Conservation (phyloP, 2,113 vertebrate genomes). For the Pan troglodytes region DNA sequence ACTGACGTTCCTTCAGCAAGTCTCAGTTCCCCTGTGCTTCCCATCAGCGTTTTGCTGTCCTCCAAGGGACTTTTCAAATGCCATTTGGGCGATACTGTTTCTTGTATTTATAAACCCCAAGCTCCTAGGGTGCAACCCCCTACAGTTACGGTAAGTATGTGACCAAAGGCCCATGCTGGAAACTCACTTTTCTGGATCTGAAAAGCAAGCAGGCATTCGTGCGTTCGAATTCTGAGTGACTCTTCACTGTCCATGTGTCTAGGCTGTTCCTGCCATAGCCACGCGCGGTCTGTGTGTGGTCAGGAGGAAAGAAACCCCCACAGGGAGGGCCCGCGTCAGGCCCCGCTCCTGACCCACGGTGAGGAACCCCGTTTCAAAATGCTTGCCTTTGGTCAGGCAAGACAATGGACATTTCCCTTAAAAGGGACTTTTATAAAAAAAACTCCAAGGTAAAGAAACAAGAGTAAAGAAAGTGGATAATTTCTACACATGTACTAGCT, state of each 20-base stretch:
- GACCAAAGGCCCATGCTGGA: neutral
- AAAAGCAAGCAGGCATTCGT: neutral
- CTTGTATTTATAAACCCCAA: neutral
- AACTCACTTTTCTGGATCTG: neutral
- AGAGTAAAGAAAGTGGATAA: neutral
- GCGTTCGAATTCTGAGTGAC: neutral
- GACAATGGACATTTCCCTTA: neutral
- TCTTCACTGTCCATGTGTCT: fast-evolving
- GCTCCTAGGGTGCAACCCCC: neutral
- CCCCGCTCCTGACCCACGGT: no score
- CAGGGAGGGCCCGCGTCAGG: neutral
- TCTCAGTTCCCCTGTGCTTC: no score
- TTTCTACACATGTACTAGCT: no score
- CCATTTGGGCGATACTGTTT: neutral
- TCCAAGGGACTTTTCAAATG: neutral
- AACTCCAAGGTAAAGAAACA: neutral
- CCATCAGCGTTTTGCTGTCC: neutral
- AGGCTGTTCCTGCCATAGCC: neutral
- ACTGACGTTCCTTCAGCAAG: neutral
- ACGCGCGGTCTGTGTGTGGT: no score
- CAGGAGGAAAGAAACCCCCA: neutral
- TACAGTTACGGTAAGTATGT: no score
- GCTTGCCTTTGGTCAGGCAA: neutral
- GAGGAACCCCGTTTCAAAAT: neutral
- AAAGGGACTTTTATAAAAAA: neutral